These are phyloP conservation scores for Asteroscopus sphinx DNA, from an alignment of 2,888 invertebrate species.

Conservation along the genomic window DNA sequence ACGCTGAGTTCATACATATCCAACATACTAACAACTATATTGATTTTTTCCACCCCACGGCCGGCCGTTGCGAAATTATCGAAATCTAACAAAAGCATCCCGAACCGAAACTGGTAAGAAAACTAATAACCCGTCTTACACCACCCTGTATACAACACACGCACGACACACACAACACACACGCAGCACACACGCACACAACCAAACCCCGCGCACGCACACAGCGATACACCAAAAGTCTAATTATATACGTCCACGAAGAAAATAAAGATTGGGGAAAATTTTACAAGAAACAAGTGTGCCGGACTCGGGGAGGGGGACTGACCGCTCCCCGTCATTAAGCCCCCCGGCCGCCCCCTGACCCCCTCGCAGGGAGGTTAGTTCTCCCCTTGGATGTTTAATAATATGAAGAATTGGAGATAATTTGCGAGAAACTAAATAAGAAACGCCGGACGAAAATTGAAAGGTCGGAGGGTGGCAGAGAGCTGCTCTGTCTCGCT, in stretches of 20 bases:
- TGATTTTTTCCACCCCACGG: conserved; percentile 74
- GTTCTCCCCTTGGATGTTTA: conserved; percentile 88
- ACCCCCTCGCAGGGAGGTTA: conserved; percentile 74
- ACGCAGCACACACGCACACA: conserved; percentile 53
- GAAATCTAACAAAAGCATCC: conserved; percentile 89
- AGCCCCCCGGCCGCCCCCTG: conserved; percentile 73
- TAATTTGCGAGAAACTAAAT: conserved; percentile 90
- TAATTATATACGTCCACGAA: conserved; percentile 89
- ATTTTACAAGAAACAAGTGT: conserved; percentile 89
- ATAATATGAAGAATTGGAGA: conserved; percentile 90
- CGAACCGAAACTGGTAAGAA: conserved; percentile 84
- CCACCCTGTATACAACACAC: conserved; percentile 68
- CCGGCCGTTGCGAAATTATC: conserved; percentile 87
- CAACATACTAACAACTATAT: conserved; percentile 67
- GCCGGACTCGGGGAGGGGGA: conserved; percentile 79
- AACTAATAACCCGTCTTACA: conserved; percentile 88
- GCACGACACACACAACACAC: conserved; percentile 48
- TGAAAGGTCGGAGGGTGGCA: conserved; percentile 79
- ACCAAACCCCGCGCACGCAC: conserved; percentile 60
- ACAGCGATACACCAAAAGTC: conserved; percentile 66
- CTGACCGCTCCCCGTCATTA: conserved; percentile 88
- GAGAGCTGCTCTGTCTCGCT: conserved; percentile 58
- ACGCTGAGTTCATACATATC: conserved; percentile 57
- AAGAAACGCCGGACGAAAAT: conserved; percentile 89
- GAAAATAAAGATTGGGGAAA: conserved; percentile 90